Conservation (phyloP, 1,140 invertebrate genomes). For the Ericerus pela region DNA sequence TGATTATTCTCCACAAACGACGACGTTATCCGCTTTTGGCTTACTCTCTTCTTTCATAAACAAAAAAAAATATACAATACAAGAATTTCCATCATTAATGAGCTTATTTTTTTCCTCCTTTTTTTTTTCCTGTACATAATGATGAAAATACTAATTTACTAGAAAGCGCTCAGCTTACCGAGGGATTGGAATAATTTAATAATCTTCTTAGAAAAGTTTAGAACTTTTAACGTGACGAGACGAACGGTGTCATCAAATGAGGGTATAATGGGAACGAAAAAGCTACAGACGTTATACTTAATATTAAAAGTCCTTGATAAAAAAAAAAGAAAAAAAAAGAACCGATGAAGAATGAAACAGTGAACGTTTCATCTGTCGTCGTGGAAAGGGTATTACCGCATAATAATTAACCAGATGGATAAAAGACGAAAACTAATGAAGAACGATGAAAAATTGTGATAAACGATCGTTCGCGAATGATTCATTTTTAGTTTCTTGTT, state of each 20-base stretch:
- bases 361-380: neutral
- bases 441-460: constrained; percentile 6
- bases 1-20: too few species aligned
- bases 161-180: neutral
- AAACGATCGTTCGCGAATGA: constrained; percentile 5
- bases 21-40: too few species aligned
- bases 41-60: too few species aligned
- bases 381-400: constrained; percentile 10
- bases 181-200: constrained; percentile 6
- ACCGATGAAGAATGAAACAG: neutral
- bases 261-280: neutral
- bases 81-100: neutral
- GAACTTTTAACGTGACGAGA: neutral
- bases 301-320: constrained; percentile 4
- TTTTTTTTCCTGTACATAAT: too few species aligned
- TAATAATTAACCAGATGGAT: constrained; percentile 10
- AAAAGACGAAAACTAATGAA: constrained; percentile 11
- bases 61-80: too few species aligned
- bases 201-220: constrained; percentile 2
- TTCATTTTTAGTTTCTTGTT: neutral
- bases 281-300: neutral
- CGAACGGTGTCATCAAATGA: too few species aligned
- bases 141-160: neutral
- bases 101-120: constrained; percentile 1
- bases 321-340: neutral